Percentiles rank a stretch among this genome's conserved stretches.
phyloP scores from a whole-genome alignment of 2,888 invertebrate genomes.

The Stenoptilia bipunctidactyla region DNA sequence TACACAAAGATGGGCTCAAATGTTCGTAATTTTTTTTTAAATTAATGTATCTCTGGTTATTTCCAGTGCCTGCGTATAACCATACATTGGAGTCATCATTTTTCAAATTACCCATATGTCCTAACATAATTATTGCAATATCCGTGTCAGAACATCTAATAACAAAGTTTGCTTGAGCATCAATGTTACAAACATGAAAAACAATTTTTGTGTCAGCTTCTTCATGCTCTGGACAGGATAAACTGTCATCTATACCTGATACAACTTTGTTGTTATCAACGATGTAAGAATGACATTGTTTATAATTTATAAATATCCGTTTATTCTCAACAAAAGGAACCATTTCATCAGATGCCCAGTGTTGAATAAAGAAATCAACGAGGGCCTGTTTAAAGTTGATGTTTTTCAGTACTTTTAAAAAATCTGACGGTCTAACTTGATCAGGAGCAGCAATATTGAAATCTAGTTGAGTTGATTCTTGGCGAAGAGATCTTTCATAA shows the following conservation, averaged over 20 bases:
- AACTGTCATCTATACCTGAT: background rate
- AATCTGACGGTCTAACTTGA: slow-evolving; percentile 8
- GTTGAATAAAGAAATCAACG: slow-evolving; percentile 15
- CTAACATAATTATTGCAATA: background rate
- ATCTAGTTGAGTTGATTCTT: background rate
- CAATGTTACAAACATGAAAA: slow-evolving; percentile 1
- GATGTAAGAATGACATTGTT: slow-evolving; percentile 2
- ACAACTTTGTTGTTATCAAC: background rate
- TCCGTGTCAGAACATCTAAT: background rate
- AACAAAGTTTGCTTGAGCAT: background rate
- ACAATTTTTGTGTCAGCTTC: slow-evolving; percentile 9
- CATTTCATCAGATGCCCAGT: slow-evolving; percentile 16
- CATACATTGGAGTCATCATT: background rate
- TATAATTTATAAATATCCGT: slow-evolving; percentile 2
- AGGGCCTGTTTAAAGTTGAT: slow-evolving; percentile 8
- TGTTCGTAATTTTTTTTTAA: slow-evolving; percentile 8
- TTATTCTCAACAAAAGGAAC: slow-evolving; percentile 5
- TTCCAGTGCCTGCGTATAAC: slow-evolving; percentile 9
- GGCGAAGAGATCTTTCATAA: slow-evolving; percentile 4
- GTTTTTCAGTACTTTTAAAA: slow-evolving; percentile 7
- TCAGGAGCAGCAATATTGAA: slow-evolving; percentile 6
- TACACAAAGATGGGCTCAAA: slow-evolving; percentile 8
- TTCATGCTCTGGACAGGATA: slow-evolving; percentile 8
- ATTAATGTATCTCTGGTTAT: slow-evolving; percentile 10
- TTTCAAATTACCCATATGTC: background rate